Conservation (phyloP, 92 coral and sea anemone species). For the Heteractis magnifica region DNA sequence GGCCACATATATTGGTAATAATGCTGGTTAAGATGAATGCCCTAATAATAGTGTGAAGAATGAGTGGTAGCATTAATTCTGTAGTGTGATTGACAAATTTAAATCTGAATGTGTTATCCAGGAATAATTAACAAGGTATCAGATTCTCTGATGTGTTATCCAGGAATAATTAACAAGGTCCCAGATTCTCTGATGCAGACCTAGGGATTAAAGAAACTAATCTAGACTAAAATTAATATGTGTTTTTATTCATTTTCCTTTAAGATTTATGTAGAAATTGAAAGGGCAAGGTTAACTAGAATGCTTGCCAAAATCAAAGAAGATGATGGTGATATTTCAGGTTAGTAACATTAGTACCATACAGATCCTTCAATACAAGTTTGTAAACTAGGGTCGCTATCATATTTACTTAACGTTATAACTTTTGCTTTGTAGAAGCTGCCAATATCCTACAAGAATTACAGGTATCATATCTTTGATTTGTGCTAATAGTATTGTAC, state of each 20-base stretch:
- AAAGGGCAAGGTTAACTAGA: constrained; percentile 92
- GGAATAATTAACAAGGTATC: too few species aligned
- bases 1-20: too few species aligned
- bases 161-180: too few species aligned
- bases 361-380: not conserved
- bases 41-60: too few species aligned
- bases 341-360: constrained; percentile 24
- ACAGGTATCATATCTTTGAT: constrained; percentile 47
- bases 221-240: too few species aligned
- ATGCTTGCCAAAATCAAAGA: constrained; percentile 88
- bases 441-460: constrained; percentile 90
- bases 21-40: too few species aligned
- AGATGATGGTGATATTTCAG: constrained; percentile 85
- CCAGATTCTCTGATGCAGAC: too few species aligned
- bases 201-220: too few species aligned
- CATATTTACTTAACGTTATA: not conserved
- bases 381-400: not conserved
- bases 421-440: constrained; percentile 64
- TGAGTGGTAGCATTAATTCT: too few species aligned
- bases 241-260: not conserved
- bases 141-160: too few species aligned
- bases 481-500: not conserved
- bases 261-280: constrained; percentile 95
- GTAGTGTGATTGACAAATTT: too few species aligned
- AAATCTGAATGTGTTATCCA: too few species aligned